Evolutionary conservation across 2,888 invertebrate genomes (phyloP).

Genomic region (Coenonympha arcania): DNA sequence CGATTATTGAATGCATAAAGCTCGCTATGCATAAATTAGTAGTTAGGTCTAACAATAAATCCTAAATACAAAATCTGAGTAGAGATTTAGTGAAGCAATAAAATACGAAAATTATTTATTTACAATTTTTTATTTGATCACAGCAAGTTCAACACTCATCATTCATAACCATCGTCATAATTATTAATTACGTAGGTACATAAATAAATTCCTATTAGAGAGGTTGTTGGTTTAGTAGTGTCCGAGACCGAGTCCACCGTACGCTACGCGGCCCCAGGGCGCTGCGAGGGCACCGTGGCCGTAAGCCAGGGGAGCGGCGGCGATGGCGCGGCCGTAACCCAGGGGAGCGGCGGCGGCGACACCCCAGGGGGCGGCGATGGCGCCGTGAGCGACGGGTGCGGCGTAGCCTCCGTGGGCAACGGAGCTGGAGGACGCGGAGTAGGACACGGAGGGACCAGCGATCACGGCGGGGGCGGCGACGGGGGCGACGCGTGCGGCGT

Average conservation of each 20-base stretch:
- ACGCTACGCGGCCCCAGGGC: conserved; percentile 21
- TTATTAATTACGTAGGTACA: conserved; percentile 31
- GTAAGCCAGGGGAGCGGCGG: conserved; percentile 38
- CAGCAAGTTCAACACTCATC: conserved; percentile 31
- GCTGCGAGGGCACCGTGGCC: conserved; percentile 33
- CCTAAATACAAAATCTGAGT: too few relatives aligned
- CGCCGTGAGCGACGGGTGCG: conserved; percentile 29
- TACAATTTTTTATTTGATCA: conserved; percentile 31
- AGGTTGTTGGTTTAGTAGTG: conserved; percentile 26
- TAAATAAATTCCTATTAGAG: conserved; percentile 31
- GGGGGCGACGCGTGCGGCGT: conserved; percentile 29
- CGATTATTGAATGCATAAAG: too few relatives aligned
- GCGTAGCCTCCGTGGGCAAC: conserved; percentile 30
- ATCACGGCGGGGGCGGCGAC: conserved; percentile 29
- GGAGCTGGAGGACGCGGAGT: conserved; percentile 36
- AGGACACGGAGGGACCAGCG: conserved; percentile 33
- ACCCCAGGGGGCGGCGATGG: conserved; percentile 39
- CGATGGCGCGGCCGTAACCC: conserved; percentile 39
- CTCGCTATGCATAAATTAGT: too few relatives aligned
- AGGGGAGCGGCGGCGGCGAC: conserved; percentile 36
- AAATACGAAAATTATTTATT: background rate
- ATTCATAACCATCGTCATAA: conserved; percentile 34
- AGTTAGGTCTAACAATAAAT: too few relatives aligned
- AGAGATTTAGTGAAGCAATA: background rate
- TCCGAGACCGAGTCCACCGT: conserved; percentile 34